Evolutionary conservation across 2,797 vertebrate species (phyloP).

Genomic region (Eulemur rubriventer): DNA sequence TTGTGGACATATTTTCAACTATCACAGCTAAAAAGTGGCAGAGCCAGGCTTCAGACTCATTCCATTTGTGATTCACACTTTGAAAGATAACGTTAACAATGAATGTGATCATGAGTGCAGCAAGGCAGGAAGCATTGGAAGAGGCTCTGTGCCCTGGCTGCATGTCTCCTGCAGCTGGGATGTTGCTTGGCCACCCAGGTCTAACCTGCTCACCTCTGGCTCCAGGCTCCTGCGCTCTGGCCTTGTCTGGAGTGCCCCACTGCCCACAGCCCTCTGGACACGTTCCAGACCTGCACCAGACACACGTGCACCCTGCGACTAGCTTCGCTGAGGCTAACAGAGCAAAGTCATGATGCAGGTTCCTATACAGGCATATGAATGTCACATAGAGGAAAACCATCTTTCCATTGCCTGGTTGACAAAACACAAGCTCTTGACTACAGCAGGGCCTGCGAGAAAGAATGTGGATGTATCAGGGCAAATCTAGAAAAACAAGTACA

Average conservation of each 20-base stretch:
- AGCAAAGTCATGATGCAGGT: not conserved
- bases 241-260: not conserved
- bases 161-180: not conserved
- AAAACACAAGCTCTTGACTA: not conserved
- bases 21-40: not conserved
- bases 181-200: not conserved
- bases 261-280: not conserved
- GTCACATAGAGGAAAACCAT: not conserved
- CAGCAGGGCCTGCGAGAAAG: not conserved
- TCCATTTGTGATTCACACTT: not conserved
- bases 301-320: accelerated
- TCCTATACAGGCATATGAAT: not conserved
- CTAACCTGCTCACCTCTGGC: not conserved
- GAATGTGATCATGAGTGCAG: not conserved
- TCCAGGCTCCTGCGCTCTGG: not conserved
- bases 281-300: not conserved
- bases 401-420: not conserved
- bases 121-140: not conserved
- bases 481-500: not conserved
- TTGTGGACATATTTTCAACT: not conserved
- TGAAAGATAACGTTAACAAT: not conserved
- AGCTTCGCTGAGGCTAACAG: not conserved
- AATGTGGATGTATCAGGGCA: not conserved
- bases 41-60: not conserved
- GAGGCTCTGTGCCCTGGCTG: not conserved